Evolutionary conservation across 1,140 invertebrate species (phyloP).

Genomic region (Drosophila ficusphila): DNA sequence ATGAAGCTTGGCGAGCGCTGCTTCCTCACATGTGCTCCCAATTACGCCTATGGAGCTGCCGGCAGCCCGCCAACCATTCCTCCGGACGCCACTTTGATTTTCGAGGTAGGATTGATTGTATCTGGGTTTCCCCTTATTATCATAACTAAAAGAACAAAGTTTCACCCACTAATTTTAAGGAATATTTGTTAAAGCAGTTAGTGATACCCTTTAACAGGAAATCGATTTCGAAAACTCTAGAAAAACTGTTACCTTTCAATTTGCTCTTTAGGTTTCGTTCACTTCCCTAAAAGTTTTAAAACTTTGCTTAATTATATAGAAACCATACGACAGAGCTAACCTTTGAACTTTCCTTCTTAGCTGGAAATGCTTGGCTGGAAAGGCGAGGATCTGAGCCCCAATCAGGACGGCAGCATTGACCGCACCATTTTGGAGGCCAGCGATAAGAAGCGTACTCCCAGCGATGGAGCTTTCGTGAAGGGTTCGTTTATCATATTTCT

Average conservation of each 20-base stretch:
- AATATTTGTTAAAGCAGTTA: too few species aligned
- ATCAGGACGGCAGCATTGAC: constrained; percentile 93
- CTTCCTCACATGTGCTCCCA: constrained; percentile 92
- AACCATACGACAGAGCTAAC: too few species aligned
- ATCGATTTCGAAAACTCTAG: too few species aligned
- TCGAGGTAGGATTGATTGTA: constrained; percentile 89
- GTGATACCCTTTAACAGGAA: too few species aligned
- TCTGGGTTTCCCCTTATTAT: not conserved
- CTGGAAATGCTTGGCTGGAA: constrained; percentile 93
- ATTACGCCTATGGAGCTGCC: constrained; percentile 95
- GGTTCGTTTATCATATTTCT: constrained; percentile 84
- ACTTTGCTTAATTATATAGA: too few species aligned
- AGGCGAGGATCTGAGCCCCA: constrained; percentile 93
- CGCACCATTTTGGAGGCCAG: constrained; percentile 87
- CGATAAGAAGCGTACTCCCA: constrained; percentile 89
- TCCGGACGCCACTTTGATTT: constrained; percentile 94
- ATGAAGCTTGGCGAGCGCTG: constrained; percentile 97
- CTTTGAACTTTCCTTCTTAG: constrained; percentile 81
- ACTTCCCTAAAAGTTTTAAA: too few species aligned
- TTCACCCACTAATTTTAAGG: too few species aligned
- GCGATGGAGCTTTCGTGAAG: constrained; percentile 91
- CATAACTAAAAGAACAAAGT: too few species aligned
- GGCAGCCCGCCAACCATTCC: constrained; percentile 96
- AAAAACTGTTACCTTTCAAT: not conserved
- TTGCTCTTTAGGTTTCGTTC: not conserved